Percentiles rank a stretch among this genome's conserved stretches.
Evolutionary conservation across 2,113 vertebrate species (phyloP).

Genomic region (Corythornis vintsioides): DNA sequence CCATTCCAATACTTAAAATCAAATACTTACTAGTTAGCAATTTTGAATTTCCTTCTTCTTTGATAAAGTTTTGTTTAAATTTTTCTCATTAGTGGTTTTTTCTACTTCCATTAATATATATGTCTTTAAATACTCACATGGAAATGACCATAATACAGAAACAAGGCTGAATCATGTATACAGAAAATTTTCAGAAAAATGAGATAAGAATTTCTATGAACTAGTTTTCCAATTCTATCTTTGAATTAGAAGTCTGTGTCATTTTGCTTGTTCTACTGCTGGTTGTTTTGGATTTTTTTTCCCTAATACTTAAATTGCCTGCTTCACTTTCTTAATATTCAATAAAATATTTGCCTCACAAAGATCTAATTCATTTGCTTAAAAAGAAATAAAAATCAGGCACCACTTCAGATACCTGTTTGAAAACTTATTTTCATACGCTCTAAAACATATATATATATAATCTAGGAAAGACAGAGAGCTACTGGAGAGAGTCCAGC

Average conservation of each 20-base stretch:
- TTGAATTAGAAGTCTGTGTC: background rate
- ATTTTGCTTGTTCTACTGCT: background rate
- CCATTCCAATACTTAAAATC: background rate
- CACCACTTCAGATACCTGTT: background rate
- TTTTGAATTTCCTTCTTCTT: background rate
- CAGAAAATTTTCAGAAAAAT: background rate
- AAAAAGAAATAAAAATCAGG: background rate
- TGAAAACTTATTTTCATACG: background rate
- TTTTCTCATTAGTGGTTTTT: background rate
- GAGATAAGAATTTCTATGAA: background rate
- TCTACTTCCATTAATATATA: background rate
- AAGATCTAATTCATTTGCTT: background rate
- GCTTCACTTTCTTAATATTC: background rate
- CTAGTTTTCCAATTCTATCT: background rate
- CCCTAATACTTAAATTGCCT: background rate
- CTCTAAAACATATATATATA: background rate
- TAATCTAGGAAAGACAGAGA: no score
- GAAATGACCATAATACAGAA: background rate
- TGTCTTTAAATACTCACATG: background rate
- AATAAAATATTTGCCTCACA: background rate
- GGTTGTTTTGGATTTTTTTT: background rate
- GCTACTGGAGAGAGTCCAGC: no score
- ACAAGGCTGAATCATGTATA: background rate
- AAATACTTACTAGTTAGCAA: background rate
- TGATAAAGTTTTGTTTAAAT: background rate